These are phyloP conservation scores for Takifugu flavidus DNA, from an alignment of 2,113 vertebrate genomes.

Conservation along the genomic window DNA sequence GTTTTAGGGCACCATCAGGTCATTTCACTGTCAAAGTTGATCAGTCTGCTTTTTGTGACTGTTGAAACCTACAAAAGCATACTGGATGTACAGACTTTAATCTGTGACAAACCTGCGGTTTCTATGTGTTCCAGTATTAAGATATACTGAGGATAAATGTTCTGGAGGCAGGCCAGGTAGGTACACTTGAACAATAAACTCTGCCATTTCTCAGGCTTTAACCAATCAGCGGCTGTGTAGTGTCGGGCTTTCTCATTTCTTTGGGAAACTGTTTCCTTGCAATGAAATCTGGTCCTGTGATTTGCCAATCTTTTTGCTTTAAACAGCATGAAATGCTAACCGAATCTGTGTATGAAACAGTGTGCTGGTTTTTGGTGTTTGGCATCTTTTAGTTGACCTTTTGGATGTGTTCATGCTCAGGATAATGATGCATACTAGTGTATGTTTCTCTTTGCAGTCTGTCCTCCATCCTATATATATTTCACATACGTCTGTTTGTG, in stretches of 20 bases:
- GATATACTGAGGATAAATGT: constrained; percentile 64
- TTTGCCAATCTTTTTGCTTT: constrained; percentile 36
- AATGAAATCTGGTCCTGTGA: constrained; percentile 14
- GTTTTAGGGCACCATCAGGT: neutral
- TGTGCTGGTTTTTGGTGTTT: constrained; percentile 19
- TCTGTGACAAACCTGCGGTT: constrained; percentile 31
- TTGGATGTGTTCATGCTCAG: neutral
- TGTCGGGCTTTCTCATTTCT: constrained; percentile 44
- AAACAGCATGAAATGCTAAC: constrained; percentile 59
- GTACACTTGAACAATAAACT: constrained; percentile 50
- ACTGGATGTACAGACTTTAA: no score
- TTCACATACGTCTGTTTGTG: no score
- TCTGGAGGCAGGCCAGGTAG: constrained; percentile 68
- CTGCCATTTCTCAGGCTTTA: constrained; percentile 36
- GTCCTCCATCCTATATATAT: no score
- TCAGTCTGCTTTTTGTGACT: neutral
- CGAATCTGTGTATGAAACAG: constrained; percentile 38
- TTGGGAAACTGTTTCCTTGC: constrained; percentile 26
- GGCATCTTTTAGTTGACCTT: neutral
- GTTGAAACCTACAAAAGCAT: neutral
- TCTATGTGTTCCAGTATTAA: constrained; percentile 75
- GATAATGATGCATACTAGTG: no score
- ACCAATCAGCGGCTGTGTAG: constrained; percentile 57
- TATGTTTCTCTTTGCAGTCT: no score
- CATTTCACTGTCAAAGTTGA: neutral